phyloP scores from a whole-genome alignment of 2,113 vertebrate genomes.

The Xenopus borealis region DNA sequence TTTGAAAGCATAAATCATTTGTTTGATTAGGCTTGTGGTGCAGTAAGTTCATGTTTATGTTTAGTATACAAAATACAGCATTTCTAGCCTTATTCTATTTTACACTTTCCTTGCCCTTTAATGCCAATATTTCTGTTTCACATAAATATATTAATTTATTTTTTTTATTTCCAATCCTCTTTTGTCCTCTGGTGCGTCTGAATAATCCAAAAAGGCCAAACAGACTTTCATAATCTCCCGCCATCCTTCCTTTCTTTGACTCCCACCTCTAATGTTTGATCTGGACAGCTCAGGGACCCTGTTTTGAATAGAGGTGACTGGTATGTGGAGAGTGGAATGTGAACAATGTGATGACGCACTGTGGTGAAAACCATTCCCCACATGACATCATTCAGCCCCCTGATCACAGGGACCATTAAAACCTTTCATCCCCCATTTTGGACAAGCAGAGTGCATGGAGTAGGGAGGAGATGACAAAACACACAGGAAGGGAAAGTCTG shows the following conservation, averaged over 20 bases:
- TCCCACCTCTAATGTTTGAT: conserved; percentile 21
- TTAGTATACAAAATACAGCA: too few relatives aligned
- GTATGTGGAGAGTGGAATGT: conserved; percentile 19
- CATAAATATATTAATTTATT: neutral
- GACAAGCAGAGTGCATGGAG: neutral
- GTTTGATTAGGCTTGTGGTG: too few relatives aligned
- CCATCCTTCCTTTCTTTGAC: conserved; percentile 5
- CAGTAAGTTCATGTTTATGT: too few relatives aligned
- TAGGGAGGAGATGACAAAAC: conserved; percentile 15
- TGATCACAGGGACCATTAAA: conserved; percentile 24
- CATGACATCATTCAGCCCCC: conserved; percentile 29
- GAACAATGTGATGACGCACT: conserved; percentile 27
- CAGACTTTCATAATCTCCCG: conserved; percentile 8
- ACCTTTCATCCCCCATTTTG: conserved; percentile 1
- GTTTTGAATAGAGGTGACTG: conserved; percentile 14
- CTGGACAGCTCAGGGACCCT: conserved; percentile 15
- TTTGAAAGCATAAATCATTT: too few relatives aligned
- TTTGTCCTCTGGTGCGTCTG: neutral
- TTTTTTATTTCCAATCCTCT: neutral
- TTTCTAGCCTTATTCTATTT: too few relatives aligned
- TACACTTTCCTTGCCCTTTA: too few relatives aligned
- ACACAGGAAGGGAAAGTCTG: conserved; percentile 18
- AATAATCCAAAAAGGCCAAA: conserved; percentile 12
- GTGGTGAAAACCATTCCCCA: conserved; percentile 13
- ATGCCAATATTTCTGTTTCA: neutral